Base-by-base conservation (phyloP, 2,797 vertebrate species). In the Australoheros facetus region DNA sequence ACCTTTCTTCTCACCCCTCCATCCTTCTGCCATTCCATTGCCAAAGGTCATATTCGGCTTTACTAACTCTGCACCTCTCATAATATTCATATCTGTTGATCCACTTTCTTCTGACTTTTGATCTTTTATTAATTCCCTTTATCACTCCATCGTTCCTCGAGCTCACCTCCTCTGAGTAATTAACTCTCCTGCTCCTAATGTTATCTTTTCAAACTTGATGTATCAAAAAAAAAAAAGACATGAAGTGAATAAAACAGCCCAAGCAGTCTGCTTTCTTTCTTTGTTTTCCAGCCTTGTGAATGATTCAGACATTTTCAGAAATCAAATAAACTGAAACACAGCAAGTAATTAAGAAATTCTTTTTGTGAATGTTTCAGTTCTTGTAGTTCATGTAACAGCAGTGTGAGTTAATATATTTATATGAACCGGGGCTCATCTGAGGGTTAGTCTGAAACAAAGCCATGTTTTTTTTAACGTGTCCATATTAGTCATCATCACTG, bases 11-110 rank as follows among this genome's bases (percentile, higher is more conserved):
- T 88, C 77, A 81, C 91, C 90, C 83, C 76, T 89, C 85, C 80
- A 85, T 90, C 83, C 58, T 64, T 69, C 82, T 71, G 73, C 84
- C 88, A 82, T 75, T 88, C 89, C 81, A 80, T 82, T 75, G 76
- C 75, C 85, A 91, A 90, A 93, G 93, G 93, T 92, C 91, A 93
- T 85, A 86, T 86, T 90, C 81, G 81, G 66, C 77, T 53, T 71
- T 83, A 10, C 71, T 32, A 26, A 51, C 66, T 70, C 56, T 28
- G 32, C 28, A 75, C 69, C 56, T 84, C 83, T 88, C 73, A 66
- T 81, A 81, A 71, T 45, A 76, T 64, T 66, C 2, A 64, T 70
- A 56, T 79, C 69, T 78, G n/a, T 78, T 78, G 76, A 73, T 87
- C 71, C 62, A 16, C 54, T 80, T 78, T 85, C 66, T 55, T 80